Conservation (phyloP, 2,888 invertebrate genomes). For the Synanthedon formicaeformis region DNA sequence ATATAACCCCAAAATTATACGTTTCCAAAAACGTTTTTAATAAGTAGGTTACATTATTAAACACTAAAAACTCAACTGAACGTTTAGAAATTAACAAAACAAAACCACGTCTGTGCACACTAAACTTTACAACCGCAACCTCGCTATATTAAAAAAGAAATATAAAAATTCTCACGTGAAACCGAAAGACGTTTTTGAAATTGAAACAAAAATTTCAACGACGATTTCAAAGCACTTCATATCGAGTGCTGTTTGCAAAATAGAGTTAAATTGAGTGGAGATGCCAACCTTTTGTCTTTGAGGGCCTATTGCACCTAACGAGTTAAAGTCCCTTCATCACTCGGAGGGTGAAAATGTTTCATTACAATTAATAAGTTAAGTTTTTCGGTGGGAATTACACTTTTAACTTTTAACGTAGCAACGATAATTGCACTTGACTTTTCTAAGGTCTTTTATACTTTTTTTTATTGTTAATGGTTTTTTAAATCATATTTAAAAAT, state of each 20-base stretch:
- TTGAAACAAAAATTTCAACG: slow-evolving; percentile 1
- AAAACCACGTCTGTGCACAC: too few species aligned
- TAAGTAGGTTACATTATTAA: too few species aligned
- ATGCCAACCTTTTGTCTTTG: slow-evolving; percentile 42
- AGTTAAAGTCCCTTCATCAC: background rate
- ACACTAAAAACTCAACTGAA: too few species aligned
- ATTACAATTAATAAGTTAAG: slow-evolving; percentile 8
- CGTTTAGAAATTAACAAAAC: too few species aligned
- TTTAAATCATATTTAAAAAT: too few species aligned
- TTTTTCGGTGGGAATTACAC: background rate
- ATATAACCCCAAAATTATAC: too few species aligned
- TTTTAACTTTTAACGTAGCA: background rate
- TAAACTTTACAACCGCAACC: too few species aligned
- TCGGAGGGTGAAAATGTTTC: background rate
- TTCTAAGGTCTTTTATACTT: too few species aligned
- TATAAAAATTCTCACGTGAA: background rate
- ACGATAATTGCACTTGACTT: too few species aligned
- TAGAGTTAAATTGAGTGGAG: slow-evolving; percentile 50
- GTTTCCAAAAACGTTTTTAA: too few species aligned
- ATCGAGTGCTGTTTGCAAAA: slow-evolving; percentile 52
- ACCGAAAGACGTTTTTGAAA: background rate
- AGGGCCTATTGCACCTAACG: background rate
- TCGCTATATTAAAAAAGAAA: too few species aligned
- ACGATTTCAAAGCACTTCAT: background rate
- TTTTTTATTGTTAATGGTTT: too few species aligned